These are phyloP conservation scores for Lottia gigantea DNA, from an alignment of 2,888 invertebrate species.

Conservation along the genomic window DNA sequence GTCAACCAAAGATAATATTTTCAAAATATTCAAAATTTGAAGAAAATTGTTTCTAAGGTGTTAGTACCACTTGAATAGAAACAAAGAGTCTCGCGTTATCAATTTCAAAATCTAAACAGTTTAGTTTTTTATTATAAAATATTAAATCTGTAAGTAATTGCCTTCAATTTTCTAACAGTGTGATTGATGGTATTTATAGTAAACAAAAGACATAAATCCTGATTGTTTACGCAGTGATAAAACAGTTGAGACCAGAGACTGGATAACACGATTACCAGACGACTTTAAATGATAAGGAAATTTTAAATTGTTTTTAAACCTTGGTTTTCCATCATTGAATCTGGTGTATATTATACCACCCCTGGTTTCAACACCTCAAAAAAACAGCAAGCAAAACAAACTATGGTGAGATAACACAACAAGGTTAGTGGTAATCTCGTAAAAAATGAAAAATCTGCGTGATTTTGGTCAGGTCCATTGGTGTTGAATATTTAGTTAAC, in stretches of 20 bases:
- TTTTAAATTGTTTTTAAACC: constrained; percentile 6
- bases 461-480: too few relatives aligned
- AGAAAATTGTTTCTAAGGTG: too few relatives aligned
- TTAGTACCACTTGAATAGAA: too few relatives aligned
- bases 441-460: not conserved
- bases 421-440: not conserved
- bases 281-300: not conserved
- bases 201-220: not conserved
- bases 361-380: not conserved
- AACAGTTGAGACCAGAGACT: not conserved
- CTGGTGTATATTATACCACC: not conserved
- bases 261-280: not conserved
- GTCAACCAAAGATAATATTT: too few relatives aligned
- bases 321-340: not conserved
- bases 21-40: too few relatives aligned
- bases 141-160: too few relatives aligned
- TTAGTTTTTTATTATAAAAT: too few relatives aligned
- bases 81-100: too few relatives aligned
- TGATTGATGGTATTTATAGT: too few relatives aligned
- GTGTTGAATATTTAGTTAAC: too few relatives aligned
- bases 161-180: too few relatives aligned
- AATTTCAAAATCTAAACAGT: too few relatives aligned
- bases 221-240: not conserved
- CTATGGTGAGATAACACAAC: not conserved
- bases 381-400: not conserved